phyloP scores from a whole-genome alignment of 2,797 vertebrate genomes.

The Falco biarmicus region DNA sequence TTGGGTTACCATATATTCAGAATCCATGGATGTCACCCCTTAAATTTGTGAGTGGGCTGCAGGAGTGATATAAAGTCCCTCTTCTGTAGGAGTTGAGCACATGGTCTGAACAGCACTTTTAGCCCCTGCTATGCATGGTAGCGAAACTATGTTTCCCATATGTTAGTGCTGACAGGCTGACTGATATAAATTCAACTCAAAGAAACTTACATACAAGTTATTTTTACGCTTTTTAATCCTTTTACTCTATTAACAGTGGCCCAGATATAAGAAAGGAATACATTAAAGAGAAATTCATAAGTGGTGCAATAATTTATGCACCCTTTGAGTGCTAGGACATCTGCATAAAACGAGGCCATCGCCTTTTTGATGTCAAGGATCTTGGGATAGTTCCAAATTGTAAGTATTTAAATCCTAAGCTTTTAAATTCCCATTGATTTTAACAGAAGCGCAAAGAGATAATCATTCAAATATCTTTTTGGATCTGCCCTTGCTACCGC shows the following conservation, averaged over 20 bases:
- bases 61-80: slow-evolving; percentile 60
- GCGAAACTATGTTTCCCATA: slow-evolving; percentile 69
- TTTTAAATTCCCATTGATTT: slow-evolving; percentile 60
- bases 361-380: slow-evolving; percentile 64
- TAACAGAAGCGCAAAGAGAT: slow-evolving; percentile 28
- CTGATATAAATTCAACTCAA: slow-evolving; percentile 71
- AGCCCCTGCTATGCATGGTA: slow-evolving; percentile 65
- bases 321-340: slow-evolving; percentile 62
- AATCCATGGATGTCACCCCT: slow-evolving; percentile 57
- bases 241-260: slow-evolving; percentile 54
- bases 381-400: slow-evolving; percentile 63
- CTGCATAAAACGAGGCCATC: slow-evolving; percentile 56
- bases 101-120: slow-evolving; percentile 70
- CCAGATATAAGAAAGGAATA: slow-evolving; percentile 64
- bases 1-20: slow-evolving; percentile 53
- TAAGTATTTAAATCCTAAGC: slow-evolving; percentile 65
- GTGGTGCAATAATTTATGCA: slow-evolving; percentile 73
- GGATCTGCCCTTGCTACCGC: slow-evolving; percentile 24
- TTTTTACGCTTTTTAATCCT: slow-evolving; percentile 65
- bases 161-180: slow-evolving; percentile 74
- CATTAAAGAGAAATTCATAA: slow-evolving; percentile 70
- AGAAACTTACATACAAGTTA: slow-evolving; percentile 72
- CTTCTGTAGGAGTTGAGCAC: slow-evolving; percentile 71
- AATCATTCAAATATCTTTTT: slow-evolving; percentile 35
- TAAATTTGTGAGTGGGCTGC: slow-evolving; percentile 59